Percentiles rank a stretch among this genome's conserved stretches.
Conservation (phyloP, 2,888 invertebrate species). For the Tricholauxania praeusta region DNA sequence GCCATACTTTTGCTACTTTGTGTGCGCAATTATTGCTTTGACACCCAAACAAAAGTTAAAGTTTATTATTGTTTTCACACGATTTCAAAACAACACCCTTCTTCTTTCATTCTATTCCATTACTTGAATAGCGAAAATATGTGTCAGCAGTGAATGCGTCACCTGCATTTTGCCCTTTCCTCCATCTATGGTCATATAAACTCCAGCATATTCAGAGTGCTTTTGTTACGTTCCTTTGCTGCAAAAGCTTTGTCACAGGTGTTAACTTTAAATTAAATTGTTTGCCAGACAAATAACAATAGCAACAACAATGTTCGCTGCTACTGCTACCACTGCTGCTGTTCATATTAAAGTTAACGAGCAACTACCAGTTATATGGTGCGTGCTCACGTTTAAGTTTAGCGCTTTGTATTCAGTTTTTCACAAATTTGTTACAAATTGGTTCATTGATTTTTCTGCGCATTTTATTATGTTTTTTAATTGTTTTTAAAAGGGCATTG, state of each 20-base stretch:
- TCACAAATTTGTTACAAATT: conserved; percentile 35
- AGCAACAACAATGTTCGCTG: conserved; percentile 44
- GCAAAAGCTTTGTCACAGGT: conserved; percentile 32
- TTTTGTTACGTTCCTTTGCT: no score
- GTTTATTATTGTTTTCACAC: conserved; percentile 33
- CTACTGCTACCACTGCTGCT: conserved; percentile 11
- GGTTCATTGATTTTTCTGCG: conserved; percentile 26
- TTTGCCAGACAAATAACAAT: conserved; percentile 48
- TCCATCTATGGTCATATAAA: no score
- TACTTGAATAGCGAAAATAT: conserved; percentile 1
- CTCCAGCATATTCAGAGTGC: no score
- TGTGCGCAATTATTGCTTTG: conserved; percentile 29
- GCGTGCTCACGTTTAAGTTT: conserved; percentile 16
- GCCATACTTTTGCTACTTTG: conserved; percentile 25
- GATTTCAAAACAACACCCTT: not conserved
- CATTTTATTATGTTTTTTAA: not conserved
- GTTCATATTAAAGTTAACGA: not conserved
- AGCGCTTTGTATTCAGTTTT: conserved; percentile 34
- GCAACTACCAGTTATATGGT: not conserved
- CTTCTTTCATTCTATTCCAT: not conserved
- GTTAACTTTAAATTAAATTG: conserved; percentile 37
- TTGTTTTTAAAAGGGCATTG: not conserved
- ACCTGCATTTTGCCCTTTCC: no score
- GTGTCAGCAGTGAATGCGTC: conserved; percentile 17
- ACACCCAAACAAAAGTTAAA: conserved; percentile 30